Conservation (phyloP, 2,888 invertebrate genomes). For the Stenotaenia linearis region DNA sequence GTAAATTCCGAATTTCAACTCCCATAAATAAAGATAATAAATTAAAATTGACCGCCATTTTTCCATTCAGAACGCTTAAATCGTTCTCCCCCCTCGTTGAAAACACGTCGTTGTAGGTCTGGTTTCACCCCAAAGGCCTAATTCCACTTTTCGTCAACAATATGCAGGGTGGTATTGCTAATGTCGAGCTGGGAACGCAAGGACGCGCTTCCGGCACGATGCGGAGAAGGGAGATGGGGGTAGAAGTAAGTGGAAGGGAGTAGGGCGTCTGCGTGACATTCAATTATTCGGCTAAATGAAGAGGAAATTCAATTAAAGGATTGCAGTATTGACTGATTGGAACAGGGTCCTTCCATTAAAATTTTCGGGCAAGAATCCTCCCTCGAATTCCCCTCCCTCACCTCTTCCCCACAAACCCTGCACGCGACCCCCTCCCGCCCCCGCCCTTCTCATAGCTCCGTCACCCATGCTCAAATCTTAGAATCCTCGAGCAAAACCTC, state of each 20-base stretch:
- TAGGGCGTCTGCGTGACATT: slow-evolving; percentile 34
- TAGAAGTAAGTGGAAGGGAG: neutral
- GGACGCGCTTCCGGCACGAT: slow-evolving; percentile 16
- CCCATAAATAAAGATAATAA: neutral
- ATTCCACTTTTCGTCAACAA: slow-evolving; percentile 1
- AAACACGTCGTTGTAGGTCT: neutral
- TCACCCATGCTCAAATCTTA: slow-evolving; percentile 4
- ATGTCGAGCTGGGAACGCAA: slow-evolving; percentile 10
- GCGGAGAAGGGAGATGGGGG: neutral
- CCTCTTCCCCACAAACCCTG: neutral
- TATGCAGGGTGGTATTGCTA: neutral
- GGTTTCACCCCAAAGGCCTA: neutral
- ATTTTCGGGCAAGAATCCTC: slow-evolving; percentile 33
- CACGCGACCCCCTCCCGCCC: neutral
- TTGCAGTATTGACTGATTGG: slow-evolving; percentile 36
- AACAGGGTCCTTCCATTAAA: slow-evolving; percentile 37
- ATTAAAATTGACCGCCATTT: neutral
- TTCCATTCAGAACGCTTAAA: neutral
- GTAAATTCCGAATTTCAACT: too few relatives aligned
- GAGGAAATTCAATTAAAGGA: slow-evolving; percentile 38
- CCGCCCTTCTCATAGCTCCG: neutral
- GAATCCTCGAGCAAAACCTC: slow-evolving; percentile 7
- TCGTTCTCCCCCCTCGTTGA: neutral
- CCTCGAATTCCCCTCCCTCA: slow-evolving; percentile 11
- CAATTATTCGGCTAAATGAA: slow-evolving; percentile 37